Percentiles rank a stretch among this genome's conserved stretches.
These are phyloP conservation scores for Sinodicranocentrus sp. DNA, from an alignment of 2,888 invertebrate species.

Conservation along the genomic window DNA sequence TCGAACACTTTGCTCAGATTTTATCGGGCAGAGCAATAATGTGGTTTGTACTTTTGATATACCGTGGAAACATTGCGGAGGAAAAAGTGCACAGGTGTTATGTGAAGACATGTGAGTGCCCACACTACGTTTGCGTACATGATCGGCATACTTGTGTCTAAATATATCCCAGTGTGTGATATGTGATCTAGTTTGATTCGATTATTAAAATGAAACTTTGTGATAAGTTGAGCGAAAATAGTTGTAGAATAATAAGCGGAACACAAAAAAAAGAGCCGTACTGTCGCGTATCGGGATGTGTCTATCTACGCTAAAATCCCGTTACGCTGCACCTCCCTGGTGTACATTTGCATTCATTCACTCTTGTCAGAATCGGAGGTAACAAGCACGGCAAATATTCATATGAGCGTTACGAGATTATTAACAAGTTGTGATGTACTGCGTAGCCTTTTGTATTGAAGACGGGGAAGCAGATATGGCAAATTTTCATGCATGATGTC, in stretches of 20 bases:
- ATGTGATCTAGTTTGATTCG: conserved; percentile 19
- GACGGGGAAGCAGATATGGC: no score
- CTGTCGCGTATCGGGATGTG: conserved; percentile 28
- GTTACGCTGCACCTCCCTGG: conserved; percentile 51
- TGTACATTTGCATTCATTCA: conserved; percentile 28
- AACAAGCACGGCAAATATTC: no score
- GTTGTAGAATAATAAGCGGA: not conserved
- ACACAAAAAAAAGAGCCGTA: not conserved
- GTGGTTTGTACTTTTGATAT: not conserved
- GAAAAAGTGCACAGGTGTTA: not conserved
- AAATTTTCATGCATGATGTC: conserved; percentile 34
- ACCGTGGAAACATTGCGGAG: no score
- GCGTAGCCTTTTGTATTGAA: no score
- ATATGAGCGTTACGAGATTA: no score
- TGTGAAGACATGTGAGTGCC: not conserved
- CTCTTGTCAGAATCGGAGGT: no score
- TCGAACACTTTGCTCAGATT: conserved; percentile 29
- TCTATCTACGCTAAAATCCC: conserved; percentile 41
- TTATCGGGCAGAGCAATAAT: conserved; percentile 8
- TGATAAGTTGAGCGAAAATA: conserved; percentile 9
- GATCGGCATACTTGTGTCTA: no score
- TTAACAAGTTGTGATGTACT: no score
- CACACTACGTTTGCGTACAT: no score
- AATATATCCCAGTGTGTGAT: conserved; percentile 11
- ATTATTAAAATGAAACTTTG: conserved; percentile 36